phyloP scores from a whole-genome alignment of 2,888 invertebrate species.

The Drosophila flavopinicola region DNA sequence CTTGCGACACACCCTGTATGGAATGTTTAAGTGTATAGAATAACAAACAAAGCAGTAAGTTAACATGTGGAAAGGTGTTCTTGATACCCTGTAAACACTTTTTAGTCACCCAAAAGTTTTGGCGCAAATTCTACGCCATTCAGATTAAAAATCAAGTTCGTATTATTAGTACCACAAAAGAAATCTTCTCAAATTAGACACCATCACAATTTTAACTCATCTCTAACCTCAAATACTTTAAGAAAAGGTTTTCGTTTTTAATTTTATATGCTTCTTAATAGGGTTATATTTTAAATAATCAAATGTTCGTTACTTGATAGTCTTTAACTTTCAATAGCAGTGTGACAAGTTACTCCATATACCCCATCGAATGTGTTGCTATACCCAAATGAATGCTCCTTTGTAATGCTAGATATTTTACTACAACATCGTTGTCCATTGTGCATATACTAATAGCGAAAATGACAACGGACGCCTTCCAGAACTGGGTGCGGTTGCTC shows the following conservation, averaged over 20 bases:
- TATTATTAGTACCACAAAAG: too few relatives aligned
- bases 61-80: background rate
- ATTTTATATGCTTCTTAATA: too few relatives aligned
- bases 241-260: too few relatives aligned
- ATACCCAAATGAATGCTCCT: background rate
- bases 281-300: too few relatives aligned
- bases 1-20: slow-evolving; percentile 46
- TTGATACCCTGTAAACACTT: slow-evolving; percentile 13
- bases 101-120: background rate
- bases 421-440: slow-evolving; percentile 31
- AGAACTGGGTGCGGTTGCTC: slow-evolving; percentile 63
- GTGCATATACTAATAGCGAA: slow-evolving; percentile 47
- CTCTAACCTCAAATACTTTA: too few relatives aligned
- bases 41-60: slow-evolving; percentile 27
- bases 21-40: slow-evolving; percentile 40
- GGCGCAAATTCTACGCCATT: too few relatives aligned
- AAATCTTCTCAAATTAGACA: too few relatives aligned
- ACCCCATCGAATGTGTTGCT: slow-evolving; percentile 10
- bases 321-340: too few relatives aligned
- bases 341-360: background rate
- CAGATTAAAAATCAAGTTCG: too few relatives aligned
- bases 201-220: too few relatives aligned
- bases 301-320: too few relatives aligned
- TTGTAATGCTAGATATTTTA: slow-evolving; percentile 57
- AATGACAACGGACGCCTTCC: slow-evolving; percentile 63